phyloP scores from a whole-genome alignment of 2,113 vertebrate species.

The Helogale parvula region DNA sequence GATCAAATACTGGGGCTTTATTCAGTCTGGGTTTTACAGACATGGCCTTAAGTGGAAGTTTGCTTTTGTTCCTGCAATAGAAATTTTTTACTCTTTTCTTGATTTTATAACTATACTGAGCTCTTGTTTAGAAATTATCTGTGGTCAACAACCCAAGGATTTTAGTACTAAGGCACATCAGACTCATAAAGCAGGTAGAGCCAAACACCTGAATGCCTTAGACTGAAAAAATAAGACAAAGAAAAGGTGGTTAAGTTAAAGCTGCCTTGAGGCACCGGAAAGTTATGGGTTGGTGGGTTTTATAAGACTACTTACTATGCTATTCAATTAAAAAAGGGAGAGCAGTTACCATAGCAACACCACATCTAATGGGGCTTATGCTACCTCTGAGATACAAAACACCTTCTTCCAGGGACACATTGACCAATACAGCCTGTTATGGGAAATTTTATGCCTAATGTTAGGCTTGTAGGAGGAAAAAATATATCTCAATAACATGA shows the following conservation, averaged over 20 bases:
- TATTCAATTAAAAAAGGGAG: constrained; percentile 83
- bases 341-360: constrained; percentile 87
- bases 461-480: constrained; percentile 80
- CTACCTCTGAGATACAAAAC: constrained; percentile 88
- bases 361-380: constrained; percentile 87
- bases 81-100: constrained; percentile 44
- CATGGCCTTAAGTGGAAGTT: not conserved
- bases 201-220: constrained; percentile 72
- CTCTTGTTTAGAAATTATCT: constrained; percentile 48
- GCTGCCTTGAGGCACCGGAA: constrained; percentile 83
- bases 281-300: constrained; percentile 88
- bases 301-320: constrained; percentile 88
- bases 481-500: constrained; percentile 75
- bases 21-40: not conserved
- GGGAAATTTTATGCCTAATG: constrained; percentile 83
- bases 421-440: constrained; percentile 86
- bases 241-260: constrained; percentile 86
- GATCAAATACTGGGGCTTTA: not conserved
- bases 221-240: constrained; percentile 80
- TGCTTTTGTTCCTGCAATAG: not conserved
- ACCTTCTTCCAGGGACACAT: constrained; percentile 86
- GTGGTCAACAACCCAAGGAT: constrained; percentile 56
- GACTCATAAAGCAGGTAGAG: constrained; percentile 67
- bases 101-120: constrained; percentile 17
- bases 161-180: constrained; percentile 21